Percentiles rank a stretch among this genome's conserved stretches.
phyloP scores from a whole-genome alignment of 2,888 invertebrate genomes.

The Drosophila mulleri region DNA sequence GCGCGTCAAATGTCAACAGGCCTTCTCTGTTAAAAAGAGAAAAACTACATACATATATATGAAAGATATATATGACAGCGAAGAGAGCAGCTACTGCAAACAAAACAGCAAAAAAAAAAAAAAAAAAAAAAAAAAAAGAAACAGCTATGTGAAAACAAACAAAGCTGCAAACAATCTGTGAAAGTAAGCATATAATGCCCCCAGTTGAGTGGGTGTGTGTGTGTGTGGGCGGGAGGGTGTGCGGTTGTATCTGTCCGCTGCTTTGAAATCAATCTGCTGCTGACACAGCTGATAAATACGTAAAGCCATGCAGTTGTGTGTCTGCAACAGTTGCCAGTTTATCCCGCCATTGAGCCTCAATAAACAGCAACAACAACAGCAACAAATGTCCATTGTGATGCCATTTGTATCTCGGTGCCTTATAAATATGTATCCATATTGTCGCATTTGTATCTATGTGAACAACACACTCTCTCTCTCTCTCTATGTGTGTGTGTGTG shows the following conservation, averaged over 20 bases:
- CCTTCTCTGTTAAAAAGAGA: constrained; percentile 35
- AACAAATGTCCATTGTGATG: constrained; percentile 26
- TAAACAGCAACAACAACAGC: constrained; percentile 36
- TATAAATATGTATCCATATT: constrained; percentile 47
- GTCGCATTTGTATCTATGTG: constrained; percentile 24
- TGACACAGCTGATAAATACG: constrained; percentile 65
- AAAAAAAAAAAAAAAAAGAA: constrained; percentile 6
- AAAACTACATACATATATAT: not conserved
- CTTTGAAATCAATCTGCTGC: constrained; percentile 68
- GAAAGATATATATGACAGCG: constrained; percentile 42
- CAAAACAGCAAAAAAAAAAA: constrained; percentile 18
- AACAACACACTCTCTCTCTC: too few species aligned
- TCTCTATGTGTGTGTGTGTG: not conserved
- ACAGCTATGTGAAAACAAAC: not conserved
- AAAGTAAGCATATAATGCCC: constrained; percentile 61
- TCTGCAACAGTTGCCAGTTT: constrained; percentile 46
- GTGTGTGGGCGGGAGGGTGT: not conserved
- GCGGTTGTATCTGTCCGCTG: constrained; percentile 32
- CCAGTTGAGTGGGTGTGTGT: constrained; percentile 5
- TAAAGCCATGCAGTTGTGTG: constrained; percentile 44
- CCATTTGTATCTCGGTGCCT: constrained; percentile 31
- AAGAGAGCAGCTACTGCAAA: constrained; percentile 29
- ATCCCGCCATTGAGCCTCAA: constrained; percentile 48
- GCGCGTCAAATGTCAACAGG: constrained; percentile 53
- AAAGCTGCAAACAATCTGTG: constrained; percentile 46